A percentile compares a stretch with the other conserved stretches of the same genome.
Conservation (phyloP, 1,140 invertebrate species). For the Octopus bimaculoides region DNA sequence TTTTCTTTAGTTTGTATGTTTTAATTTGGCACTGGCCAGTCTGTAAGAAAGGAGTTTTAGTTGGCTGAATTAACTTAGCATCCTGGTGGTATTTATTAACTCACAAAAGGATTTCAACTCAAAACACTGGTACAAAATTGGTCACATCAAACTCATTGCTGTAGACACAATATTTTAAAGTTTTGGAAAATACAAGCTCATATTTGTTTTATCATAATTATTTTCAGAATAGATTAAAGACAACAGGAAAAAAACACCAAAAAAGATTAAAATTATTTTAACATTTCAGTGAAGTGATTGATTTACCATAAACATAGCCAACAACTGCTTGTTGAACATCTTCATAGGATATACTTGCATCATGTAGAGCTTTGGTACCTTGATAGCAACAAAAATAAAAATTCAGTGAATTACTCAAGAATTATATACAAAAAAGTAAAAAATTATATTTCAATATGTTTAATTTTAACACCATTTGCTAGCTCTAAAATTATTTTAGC, state of each 20-base stretch:
- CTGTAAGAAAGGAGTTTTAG: too few relatives aligned
- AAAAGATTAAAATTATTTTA: too few relatives aligned
- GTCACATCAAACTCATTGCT: too few relatives aligned
- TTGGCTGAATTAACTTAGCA: neutral
- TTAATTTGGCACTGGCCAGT: too few relatives aligned
- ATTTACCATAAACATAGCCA: slow-evolving; percentile 88
- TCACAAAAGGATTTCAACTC: neutral
- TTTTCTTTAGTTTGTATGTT: too few relatives aligned
- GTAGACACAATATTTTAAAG: too few relatives aligned
- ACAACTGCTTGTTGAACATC: slow-evolving; percentile 85
- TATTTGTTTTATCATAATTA: too few relatives aligned
- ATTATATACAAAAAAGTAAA: neutral
- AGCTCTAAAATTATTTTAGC: too few relatives aligned
- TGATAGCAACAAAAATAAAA: slow-evolving; percentile 18
- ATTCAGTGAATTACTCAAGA: slow-evolving; percentile 12
- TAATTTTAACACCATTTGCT: too few relatives aligned
- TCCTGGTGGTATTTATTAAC: neutral
- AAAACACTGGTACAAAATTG: neutral
- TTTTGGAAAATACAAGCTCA: too few relatives aligned
- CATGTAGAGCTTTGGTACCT: slow-evolving; percentile 82
- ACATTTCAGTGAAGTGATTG: neutral
- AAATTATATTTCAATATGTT: neutral
- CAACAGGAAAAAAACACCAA: too few relatives aligned
- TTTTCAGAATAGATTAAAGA: too few relatives aligned
- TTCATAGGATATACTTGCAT: slow-evolving; percentile 78